Base-by-base conservation (phyloP, 2,797 vertebrate genomes). In the Enteromius thamalakanensis region DNA sequence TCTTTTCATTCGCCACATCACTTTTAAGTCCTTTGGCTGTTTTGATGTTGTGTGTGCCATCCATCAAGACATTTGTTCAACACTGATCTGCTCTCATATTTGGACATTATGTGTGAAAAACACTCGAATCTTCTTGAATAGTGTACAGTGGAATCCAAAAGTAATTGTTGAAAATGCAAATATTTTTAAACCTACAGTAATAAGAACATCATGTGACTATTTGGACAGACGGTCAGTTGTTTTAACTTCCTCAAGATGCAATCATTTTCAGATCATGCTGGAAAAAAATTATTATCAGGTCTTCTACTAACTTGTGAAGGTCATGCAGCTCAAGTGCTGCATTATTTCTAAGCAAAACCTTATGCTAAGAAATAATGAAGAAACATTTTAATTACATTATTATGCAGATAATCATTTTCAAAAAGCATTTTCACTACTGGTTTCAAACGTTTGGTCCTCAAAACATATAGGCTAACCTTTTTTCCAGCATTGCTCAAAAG, bases 61-160 rank as follows among this genome's bases (percentile, higher is more conserved):
- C 34, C 55, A 67, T 82, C 71, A 86, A 82, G 84, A 87, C 84
- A 84, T 87, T 85, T 85, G 60, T 89, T 84, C 86, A 87, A 82
- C 83, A 55, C 40, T 58, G 74, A 51, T 77, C 34, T 64, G 60
- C 58, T 81, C 37, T 68, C 62, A 68, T 69, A 47, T 82, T 64
- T 74, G 58, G 14, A 81, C 7, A 60, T 60, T 60, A 23, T 55
- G 21, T 55, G 53, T 55, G 21, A 10, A 58, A 64, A 64, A 32
- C 26, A 17, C 26, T 29, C 0, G 32, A 17, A 64, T 64, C 12
- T 9, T 32, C 29, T 32, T 17, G 29, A 64, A 17, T 32, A 32
- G 26, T 32, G 6, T 32, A 64, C 26, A 17, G 29, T 64, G 14
- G 14, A 15, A 64, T 64, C 40, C 17, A 29, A 62, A 76, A 60